phyloP scores from a whole-genome alignment of 2,888 invertebrate species.

The Agapostemon virescens region DNA sequence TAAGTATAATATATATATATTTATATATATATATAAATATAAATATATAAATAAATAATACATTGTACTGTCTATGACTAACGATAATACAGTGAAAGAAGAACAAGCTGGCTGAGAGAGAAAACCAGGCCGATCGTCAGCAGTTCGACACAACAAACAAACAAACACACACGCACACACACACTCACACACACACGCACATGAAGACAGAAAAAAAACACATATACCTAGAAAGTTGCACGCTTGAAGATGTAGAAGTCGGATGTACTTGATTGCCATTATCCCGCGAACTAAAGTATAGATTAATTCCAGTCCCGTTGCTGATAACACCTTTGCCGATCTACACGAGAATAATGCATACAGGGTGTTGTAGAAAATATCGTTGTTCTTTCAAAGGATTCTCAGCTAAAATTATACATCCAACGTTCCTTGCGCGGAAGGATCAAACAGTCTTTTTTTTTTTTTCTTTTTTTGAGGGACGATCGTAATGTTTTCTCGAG shows the following conservation, averaged over 20 bases:
- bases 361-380: constrained; percentile 4
- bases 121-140: constrained; percentile 44
- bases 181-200: not conserved
- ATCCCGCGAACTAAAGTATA: constrained; percentile 31
- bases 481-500: not conserved
- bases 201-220: too few species aligned
- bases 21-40: constrained; percentile 14
- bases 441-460: too few species aligned
- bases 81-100: constrained; percentile 49
- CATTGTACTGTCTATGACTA: constrained; percentile 58
- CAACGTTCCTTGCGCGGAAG: not conserved
- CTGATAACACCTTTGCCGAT: not conserved
- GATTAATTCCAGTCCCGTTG: constrained; percentile 32
- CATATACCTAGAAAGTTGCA: constrained; percentile 28
- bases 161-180: not conserved
- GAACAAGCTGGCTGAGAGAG: constrained; percentile 68
- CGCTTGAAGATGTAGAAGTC: constrained; percentile 35
- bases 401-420: not conserved
- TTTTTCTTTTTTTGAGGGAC: not conserved
- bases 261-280: constrained; percentile 25
- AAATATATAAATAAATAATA: constrained; percentile 52
- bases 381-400: not conserved
- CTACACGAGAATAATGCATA: constrained; percentile 5
- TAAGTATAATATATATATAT: constrained; percentile 53
- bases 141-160: too few species aligned